A percentile compares a stretch with the other conserved stretches of the same genome.
Conservation (phyloP, 2,888 invertebrate species). For the Caenorhabditis sulstoni region DNA sequence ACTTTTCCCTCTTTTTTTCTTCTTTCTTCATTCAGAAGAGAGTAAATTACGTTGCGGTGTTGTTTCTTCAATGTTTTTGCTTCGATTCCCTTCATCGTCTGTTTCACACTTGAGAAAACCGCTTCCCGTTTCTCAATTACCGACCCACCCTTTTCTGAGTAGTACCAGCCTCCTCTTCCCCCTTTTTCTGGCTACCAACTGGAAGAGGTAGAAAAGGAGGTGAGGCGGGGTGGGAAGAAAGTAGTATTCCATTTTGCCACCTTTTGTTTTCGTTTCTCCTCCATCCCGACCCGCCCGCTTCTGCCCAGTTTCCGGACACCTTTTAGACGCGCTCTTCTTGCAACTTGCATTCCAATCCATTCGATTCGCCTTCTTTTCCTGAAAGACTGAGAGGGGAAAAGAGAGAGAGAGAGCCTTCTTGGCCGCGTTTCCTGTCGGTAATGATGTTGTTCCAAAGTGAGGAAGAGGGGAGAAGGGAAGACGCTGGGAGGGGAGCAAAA, state of each 20-base stretch:
- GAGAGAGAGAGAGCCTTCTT: conserved; percentile 29
- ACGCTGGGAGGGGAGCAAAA: too few relatives aligned
- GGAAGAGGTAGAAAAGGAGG: too few relatives aligned
- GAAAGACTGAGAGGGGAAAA: too few relatives aligned
- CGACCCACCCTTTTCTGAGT: conserved; percentile 2
- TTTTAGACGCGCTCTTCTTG: conserved; percentile 36
- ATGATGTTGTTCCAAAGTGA: conserved; percentile 48
- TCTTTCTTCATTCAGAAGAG: conserved; percentile 5
- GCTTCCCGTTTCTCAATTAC: conserved; percentile 48
- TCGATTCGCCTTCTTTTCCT: neutral
- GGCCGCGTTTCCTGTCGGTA: conserved; percentile 50
- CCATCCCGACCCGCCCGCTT: too few relatives aligned
- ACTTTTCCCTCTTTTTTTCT: conserved; percentile 26
- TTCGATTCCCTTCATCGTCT: conserved; percentile 11
- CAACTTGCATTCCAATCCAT: conserved; percentile 40
- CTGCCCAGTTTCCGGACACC: conserved; percentile 53
- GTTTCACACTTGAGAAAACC: conserved; percentile 54
- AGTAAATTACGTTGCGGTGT: conserved; percentile 38
- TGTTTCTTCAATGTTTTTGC: conserved; percentile 48
- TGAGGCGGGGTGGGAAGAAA: too few relatives aligned
- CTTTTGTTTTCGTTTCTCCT: conserved; percentile 30
- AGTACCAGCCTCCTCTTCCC: neutral
- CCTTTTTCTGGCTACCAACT: neutral
- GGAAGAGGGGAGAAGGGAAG: neutral
- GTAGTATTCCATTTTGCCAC: conserved; percentile 5